A percentile compares a stretch with the other conserved stretches of the same genome.
Conservation (phyloP, 1,140 invertebrate species). For the Ctenoplectra terminalis region DNA sequence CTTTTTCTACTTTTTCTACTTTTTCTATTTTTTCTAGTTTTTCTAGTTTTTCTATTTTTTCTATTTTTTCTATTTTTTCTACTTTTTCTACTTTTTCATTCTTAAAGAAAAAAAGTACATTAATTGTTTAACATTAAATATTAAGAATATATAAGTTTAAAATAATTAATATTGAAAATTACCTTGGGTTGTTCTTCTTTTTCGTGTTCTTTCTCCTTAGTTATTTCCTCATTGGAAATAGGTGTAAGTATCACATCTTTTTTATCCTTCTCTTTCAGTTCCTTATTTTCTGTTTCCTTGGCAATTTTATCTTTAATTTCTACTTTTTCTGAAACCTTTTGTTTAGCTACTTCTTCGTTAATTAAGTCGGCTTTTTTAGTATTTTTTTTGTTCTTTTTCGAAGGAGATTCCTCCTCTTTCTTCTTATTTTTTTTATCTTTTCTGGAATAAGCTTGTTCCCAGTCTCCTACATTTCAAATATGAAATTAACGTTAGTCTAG, state of each 20-base stretch:
- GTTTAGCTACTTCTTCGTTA: slow-evolving; percentile 70
- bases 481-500: background rate
- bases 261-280: slow-evolving; percentile 81
- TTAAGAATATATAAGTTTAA: background rate
- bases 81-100: slow-evolving; percentile 62
- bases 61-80: slow-evolving; percentile 74
- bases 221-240: slow-evolving; percentile 68
- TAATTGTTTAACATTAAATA: slow-evolving; percentile 9
- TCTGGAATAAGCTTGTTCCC: slow-evolving; percentile 88
- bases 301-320: slow-evolving; percentile 82
- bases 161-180: slow-evolving; percentile 22
- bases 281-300: slow-evolving; percentile 83
- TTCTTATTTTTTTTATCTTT: slow-evolving; percentile 87
- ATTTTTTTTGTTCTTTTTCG: slow-evolving; percentile 81
- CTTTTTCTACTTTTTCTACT: slow-evolving; percentile 78
- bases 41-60: slow-evolving; percentile 74
- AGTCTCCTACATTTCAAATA: slow-evolving; percentile 82
- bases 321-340: slow-evolving; percentile 80
- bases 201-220: slow-evolving; percentile 77
- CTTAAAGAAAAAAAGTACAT: slow-evolving; percentile 46
- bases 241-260: slow-evolving; percentile 78
- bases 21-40: no score
- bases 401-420: slow-evolving; percentile 83
- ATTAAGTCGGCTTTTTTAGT: slow-evolving; percentile 77
- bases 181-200: slow-evolving; percentile 77